Evolutionary conservation across 2,888 invertebrate genomes (phyloP), one percentile per base, ranked within the genome.

Genomic region (Coenonympha glycerion): DNA sequence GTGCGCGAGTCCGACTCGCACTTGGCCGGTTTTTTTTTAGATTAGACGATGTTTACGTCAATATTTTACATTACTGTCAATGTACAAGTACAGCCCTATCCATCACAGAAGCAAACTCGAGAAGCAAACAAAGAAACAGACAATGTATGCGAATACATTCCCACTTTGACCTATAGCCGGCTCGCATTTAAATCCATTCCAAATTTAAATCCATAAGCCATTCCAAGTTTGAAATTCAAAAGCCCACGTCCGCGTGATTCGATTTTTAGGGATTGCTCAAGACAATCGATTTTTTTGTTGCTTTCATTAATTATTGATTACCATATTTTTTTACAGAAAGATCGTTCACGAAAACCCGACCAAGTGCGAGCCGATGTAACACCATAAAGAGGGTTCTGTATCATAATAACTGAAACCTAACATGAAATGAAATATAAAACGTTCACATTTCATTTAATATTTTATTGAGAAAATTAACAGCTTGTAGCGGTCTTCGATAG

Each of bases 111-210:
- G 22, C 30, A 49, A 46, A 28, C 41, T 51, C 49, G 28, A 37
- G 42, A 49, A 51, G 24, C 47, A 48, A 56, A 56, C 49, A 45
- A 52, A 51, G 22, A 46, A 49, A 21, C 51, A 59, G 64, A 63
- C 53, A 33, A 45, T 45, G n/a, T 45, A 77, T 80, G 69, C 75
- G 76, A 78, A 80, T 79, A 73, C 69, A 75, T 77, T 76, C 72
- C 72, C 70, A 68, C 72, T 73, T 67, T 85, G 85, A 85, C 85
- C 85, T 81, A 84, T 81, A 82, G 82, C 71, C 74, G 65, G 76
- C 69, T 60, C 72, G 82, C 76, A 83, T 79, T 76, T 79, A 64
- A 71, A 62, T 75, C 71, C 69, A 61, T 45, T 37, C 36, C 31
- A 53, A 71, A 85, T 85, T 85, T 84, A 69, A 83, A 37, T 37